A percentile compares a stretch with the other conserved stretches of the same genome.
phyloP scores from a whole-genome alignment of 2,888 invertebrate genomes.

The Folsomia manolachei region DNA sequence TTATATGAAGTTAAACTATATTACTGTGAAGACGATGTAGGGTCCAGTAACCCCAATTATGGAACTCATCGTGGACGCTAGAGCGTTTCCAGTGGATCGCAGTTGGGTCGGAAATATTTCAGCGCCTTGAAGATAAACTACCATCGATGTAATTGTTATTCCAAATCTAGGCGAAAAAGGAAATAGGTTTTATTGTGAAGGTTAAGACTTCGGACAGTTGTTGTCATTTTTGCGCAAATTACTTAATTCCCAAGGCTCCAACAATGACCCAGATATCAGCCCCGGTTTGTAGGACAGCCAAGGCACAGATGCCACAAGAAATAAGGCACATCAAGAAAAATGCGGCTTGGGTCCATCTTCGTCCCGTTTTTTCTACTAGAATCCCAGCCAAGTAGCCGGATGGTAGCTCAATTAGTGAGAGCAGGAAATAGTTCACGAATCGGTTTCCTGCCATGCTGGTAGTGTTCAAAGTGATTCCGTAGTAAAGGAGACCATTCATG shows the following conservation, averaged over 20 bases:
- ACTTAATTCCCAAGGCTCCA: conserved; percentile 44
- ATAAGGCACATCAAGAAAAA: conserved; percentile 36
- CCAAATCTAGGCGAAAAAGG: conserved; percentile 37
- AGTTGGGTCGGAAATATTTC: conserved; percentile 68
- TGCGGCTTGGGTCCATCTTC: conserved; percentile 55
- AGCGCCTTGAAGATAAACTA: conserved; percentile 62
- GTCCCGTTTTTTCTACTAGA: conserved; percentile 58
- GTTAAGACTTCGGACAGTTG: neutral
- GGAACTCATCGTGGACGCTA: conserved; percentile 61
- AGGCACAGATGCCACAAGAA: conserved; percentile 35
- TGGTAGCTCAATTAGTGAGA: conserved; percentile 44
- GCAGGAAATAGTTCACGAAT: conserved; percentile 41
- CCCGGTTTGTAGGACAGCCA: conserved; percentile 33
- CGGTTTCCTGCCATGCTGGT: conserved; percentile 41
- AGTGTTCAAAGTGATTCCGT: conserved; percentile 41
- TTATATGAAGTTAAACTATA: neutral
- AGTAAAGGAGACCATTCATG: conserved; percentile 41
- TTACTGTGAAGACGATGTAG: conserved; percentile 62
- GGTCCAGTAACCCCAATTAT: conserved; percentile 60
- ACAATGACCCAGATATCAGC: conserved; percentile 33
- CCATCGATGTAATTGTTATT: conserved; percentile 61
- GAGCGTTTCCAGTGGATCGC: conserved; percentile 64
- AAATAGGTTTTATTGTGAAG: neutral
- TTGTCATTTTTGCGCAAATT: conserved; percentile 14
- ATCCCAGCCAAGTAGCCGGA: conserved; percentile 53